Base-by-base conservation (phyloP, 2,797 vertebrate species). In the Danio aesculapii region DNA sequence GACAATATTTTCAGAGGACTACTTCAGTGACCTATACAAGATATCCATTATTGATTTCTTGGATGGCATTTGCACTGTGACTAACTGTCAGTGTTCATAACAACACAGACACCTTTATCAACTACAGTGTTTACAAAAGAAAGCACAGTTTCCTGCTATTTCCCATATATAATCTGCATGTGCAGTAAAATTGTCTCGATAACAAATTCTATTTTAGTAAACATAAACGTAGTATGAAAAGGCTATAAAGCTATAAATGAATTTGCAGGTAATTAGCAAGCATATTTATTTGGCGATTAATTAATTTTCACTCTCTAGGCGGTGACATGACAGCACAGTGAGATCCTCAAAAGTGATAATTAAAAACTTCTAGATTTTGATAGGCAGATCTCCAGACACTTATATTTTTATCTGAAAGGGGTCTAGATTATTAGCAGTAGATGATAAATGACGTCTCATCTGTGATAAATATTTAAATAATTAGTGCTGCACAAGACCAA, bases 41-140 rank as follows among this genome's bases (percentile, higher is more conserved):
- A 10, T 19, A 57, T 63, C 5, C 57, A 46, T 17, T 73, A 73
- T 61, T 53, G 53, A 78, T 79, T 80, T 79, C n/a, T 41, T 49
- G 19, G 58, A 19, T 81, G 79, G 62, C 68, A 83, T 85, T 82
- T 84, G 75, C 57, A 79, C 71, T 62, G 78, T 73, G 41, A 55
- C 59, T 62, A 82, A 81, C 76, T 77, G 59, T 66, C 63, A 70
- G 47, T 78, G 81, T 80, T 72, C 70, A 76, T 74, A 64, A 47
- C 75, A 79, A 66, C 57, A 75, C 16, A 66, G 77, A 63, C 61
- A 73, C 77, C 39, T 46, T 50, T 74, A 81, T 78, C 68, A 73
- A 17, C 39, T 12, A 77, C 19, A 46, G 46, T 62, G 69, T 83
- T 81, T 81, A 43, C 84, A 49, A 82, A 64, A 12, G 17, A 41